Evolutionary conservation across 2,888 invertebrate genomes (phyloP), one percentile per base, ranked within the genome.

Genomic region (Hedychridium roseum): DNA sequence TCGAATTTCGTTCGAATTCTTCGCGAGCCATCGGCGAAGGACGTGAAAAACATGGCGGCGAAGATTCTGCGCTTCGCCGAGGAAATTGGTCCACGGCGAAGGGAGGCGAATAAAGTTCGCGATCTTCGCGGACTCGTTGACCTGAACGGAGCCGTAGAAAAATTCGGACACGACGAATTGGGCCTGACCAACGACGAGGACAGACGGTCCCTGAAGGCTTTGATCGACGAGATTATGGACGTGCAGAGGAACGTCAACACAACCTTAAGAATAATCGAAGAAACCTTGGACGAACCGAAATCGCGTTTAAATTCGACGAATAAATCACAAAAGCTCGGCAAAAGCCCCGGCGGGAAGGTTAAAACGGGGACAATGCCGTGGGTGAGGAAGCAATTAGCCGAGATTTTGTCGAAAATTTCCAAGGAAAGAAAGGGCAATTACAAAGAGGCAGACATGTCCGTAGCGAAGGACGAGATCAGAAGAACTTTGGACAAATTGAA

Each of bases 191-290:
- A 59, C 11, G 49, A 53, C 23, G 38, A 57, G 14, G 66, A 67
- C 26, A 64, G 47, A 39, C 47, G 59, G 35, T 57, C 60, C 2
- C 35, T 64, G 28, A 56, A 38, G 3, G 38, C 39, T 12, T 39
- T 64, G 31, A 55, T 66, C 17, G 48, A 60, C 16, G 58, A 60
- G 32, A 60, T 64, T 15, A 43, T 60, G 1, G 55, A 61, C 15
- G 58, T 64, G 1, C 54, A 63, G 23, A 63, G 52, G 20, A 66
- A 63, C 28, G 64, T 64, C 1, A 64, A 67, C 38, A 58, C 59
- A n/a, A 67, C 66, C 4, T 49, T 63, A 4, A 54, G 59, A 34
- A 64, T 65, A 38, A 65, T 67, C 21, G 43, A 53, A 34, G 42
- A 34, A n/a, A 55, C 43, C 21, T 43, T 64, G 30, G 49, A 45